Evolutionary conservation across 2,113 vertebrate species (phyloP), one percentile per base, ranked within the genome.

Genomic region (Empidonax alnorum): DNA sequence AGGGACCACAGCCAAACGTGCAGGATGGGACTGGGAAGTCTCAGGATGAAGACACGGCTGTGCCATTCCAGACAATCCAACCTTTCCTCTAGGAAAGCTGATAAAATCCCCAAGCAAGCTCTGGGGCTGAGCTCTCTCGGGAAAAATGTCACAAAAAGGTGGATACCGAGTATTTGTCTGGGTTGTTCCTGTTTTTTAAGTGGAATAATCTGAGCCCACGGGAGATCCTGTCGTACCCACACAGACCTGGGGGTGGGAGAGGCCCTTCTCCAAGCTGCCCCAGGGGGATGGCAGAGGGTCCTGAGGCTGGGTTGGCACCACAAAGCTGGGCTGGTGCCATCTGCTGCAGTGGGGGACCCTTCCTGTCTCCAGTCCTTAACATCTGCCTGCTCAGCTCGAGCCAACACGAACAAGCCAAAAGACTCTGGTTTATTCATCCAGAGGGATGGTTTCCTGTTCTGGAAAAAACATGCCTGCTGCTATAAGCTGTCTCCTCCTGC

Each of bases 301-400:
- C 66, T 3, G 5, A 65, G 66, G 75, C 83, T 83, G 78, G 47
- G 10, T 1, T 78, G 56, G 52, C 66, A n/a, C 75, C 69, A 50
- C 55, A 21, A 41, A 66, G 7, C 84, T 84, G 85, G 25, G 74
- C 8, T 17, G 53, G 8, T 62, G 92, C 66, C 94, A 91, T 39
- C 50, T 82, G 53, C 35, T 61, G 31, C 33, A 46, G 2, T 3
- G 3, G 53, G 80, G 31, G 58, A 37, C 28, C 24, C 17, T 47
- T 76, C 31, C 71, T 33, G 30, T 62, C 87, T 85, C 53, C 58
- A 83, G 0, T 28, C 62, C 66, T 9, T 0, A 14, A 27, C 87
- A 96, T 94, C 94, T 95, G 90, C 94, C 76, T 6, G 9, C 94
- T 71, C 90, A 84, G 94, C 83, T 74, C 69, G 94, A 84, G 72